Conservation (phyloP, 2,888 invertebrate species). For the Tethea ocularis region DNA sequence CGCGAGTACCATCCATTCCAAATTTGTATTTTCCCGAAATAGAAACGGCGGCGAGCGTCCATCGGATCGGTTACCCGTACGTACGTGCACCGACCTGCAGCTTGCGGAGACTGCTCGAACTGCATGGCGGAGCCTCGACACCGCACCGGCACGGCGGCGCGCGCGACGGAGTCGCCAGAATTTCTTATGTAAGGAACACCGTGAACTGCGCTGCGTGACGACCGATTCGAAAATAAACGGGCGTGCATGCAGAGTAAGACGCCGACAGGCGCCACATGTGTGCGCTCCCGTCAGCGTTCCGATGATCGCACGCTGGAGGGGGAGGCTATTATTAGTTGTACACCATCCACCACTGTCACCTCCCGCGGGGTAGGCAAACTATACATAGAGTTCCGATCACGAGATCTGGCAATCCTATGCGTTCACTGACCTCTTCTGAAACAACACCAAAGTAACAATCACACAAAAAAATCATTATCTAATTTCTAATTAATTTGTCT, state of each 20-base stretch:
- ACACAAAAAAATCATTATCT: background rate
- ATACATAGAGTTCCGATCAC: slow-evolving; percentile 77
- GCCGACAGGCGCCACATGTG: slow-evolving; percentile 78
- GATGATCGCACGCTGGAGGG: slow-evolving; percentile 75
- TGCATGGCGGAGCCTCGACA: slow-evolving; percentile 51
- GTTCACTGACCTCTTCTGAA: slow-evolving; percentile 79
- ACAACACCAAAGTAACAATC: slow-evolving; percentile 41
- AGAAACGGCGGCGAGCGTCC: slow-evolving; percentile 82
- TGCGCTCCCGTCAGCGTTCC: slow-evolving; percentile 72
- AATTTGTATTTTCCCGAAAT: slow-evolving; percentile 94
- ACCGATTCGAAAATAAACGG: slow-evolving; percentile 80
- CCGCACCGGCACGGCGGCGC: slow-evolving; percentile 46
- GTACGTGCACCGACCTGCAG: slow-evolving; percentile 79
- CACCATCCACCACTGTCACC: slow-evolving; percentile 83
- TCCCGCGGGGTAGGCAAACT: slow-evolving; percentile 81
- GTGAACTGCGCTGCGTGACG: slow-evolving; percentile 80
- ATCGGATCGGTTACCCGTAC: slow-evolving; percentile 81
- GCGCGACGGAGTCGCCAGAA: slow-evolving; percentile 47
- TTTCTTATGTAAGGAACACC: slow-evolving; percentile 73
- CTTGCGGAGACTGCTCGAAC: slow-evolving; percentile 58
- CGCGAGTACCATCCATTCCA: slow-evolving; percentile 86
- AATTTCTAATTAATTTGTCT: background rate
- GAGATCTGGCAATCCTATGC: slow-evolving; percentile 77
- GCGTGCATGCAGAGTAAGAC: slow-evolving; percentile 63
- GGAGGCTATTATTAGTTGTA: slow-evolving; percentile 81